These are phyloP conservation scores for Clusia tigrina DNA, from an alignment of 2,888 invertebrate genomes.

Conservation along the genomic window DNA sequence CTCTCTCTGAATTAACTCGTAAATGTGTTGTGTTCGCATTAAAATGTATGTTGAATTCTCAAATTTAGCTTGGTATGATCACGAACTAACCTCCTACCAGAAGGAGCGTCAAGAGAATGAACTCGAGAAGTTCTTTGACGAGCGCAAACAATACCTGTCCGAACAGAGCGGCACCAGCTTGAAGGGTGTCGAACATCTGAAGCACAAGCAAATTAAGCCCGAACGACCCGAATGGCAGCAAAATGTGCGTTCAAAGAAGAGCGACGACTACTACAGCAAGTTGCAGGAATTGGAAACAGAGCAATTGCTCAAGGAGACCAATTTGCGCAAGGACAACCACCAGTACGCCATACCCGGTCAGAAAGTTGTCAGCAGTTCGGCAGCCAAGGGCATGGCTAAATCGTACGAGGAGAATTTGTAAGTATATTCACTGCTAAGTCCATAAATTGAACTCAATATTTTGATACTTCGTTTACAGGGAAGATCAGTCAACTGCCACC, in stretches of 20 bases:
- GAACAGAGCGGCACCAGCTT: constrained; percentile 73
- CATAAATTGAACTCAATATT: not conserved
- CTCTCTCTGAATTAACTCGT: no score
- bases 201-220: constrained; percentile 74
- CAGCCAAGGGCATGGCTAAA: constrained; percentile 88
- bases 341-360: constrained; percentile 88
- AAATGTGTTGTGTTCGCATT: no score
- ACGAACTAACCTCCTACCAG: constrained; percentile 85
- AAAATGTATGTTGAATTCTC: no score
- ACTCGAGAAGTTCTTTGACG: constrained; percentile 87
- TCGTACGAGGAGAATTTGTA: constrained; percentile 85
- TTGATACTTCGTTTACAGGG: constrained; percentile 67
- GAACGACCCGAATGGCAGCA: constrained; percentile 88
- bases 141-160: constrained; percentile 75
- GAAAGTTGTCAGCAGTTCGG: constrained; percentile 78
- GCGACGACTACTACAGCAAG: constrained; percentile 83
- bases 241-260: constrained; percentile 80
- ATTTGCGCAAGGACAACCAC: constrained; percentile 78
- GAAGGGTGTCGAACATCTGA: constrained; percentile 68
- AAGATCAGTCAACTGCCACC: constrained; percentile 56
- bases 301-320: constrained; percentile 83
- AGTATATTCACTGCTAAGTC: constrained; percentile 66
- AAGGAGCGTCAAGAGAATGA: constrained; percentile 81
- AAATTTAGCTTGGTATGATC: constrained; percentile 87
- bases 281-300: constrained; percentile 84